Conservation (phyloP, 2,888 invertebrate genomes). For the Orthosia incerta region DNA sequence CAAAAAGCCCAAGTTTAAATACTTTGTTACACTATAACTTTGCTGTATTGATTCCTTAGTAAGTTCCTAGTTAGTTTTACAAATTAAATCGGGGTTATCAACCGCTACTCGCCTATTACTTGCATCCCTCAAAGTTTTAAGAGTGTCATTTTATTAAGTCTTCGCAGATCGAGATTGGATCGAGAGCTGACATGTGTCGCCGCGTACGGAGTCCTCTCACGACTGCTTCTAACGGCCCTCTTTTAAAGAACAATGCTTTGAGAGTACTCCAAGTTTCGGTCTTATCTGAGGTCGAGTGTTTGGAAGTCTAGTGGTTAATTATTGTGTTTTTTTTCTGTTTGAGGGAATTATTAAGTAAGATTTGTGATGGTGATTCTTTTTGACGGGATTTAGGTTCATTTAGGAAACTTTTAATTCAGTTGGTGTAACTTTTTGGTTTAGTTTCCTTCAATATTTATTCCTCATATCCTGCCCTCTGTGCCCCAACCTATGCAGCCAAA, state of each 20-base stretch:
- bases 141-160: slow-evolving; percentile 87
- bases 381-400: too few relatives aligned
- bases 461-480: too few relatives aligned
- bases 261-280: slow-evolving; percentile 35
- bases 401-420: not conserved
- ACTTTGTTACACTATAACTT: too few relatives aligned
- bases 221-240: slow-evolving; percentile 70
- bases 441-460: too few relatives aligned
- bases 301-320: slow-evolving; percentile 34
- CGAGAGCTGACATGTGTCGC: slow-evolving; percentile 82
- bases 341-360: not conserved
- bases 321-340: slow-evolving; percentile 15
- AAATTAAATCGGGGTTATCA: too few relatives aligned
- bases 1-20: too few relatives aligned
- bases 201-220: slow-evolving; percentile 72
- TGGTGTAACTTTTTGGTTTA: too few relatives aligned
- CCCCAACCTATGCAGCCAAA: too few relatives aligned
- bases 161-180: slow-evolving; percentile 78
- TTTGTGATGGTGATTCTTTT: not conserved
- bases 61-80: too few relatives aligned
- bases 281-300: slow-evolving; percentile 57
- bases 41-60: too few relatives aligned
- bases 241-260: slow-evolving; percentile 70
- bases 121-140: slow-evolving; percentile 64
- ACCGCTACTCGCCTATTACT: slow-evolving; percentile 42